Base-by-base conservation (phyloP, 1,140 invertebrate species). In the Drosophila arawakana region DNA sequence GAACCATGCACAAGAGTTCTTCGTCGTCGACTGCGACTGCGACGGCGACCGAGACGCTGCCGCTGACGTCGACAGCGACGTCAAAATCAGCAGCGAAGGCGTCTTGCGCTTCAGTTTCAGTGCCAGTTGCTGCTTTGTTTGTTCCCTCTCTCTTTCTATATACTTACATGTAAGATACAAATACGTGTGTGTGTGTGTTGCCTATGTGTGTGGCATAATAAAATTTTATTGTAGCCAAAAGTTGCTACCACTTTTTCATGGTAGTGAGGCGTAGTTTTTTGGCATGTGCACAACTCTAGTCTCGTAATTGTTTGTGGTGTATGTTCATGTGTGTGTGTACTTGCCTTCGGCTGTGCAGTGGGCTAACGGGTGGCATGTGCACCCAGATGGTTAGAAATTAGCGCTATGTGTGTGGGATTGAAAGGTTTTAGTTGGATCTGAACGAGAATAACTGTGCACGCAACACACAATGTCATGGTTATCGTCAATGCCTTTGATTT, bases 151-250 rank as follows among this genome's bases (percentile, higher is more conserved):
- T n/a, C 18, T n/a, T 10, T 5, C 9, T 41, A 41, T 13, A n/a
- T 46, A 11, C 9, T 44, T 39, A 34, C 10, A 35, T 9, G 8
- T 49, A 18, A n/a, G 34, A 73, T 78, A 61, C 60, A 54, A 46
- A 37, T 52, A 43, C 52, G 57, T 50, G 39, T 54, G 58, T 65
- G 58, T 57, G 55, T 15, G n/a, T 18, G 46, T 21, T 66, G 72
- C 39, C 77, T 78, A 80, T 89, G 84, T 81, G 84, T 89, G 78
- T 74, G 85, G 84, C 84, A 89, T 89, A 90, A 89, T 90, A 89
- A 89, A 89, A 90, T 91, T 90, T 90, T 90, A 86, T 91, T 86
- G 79, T 82, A 78, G 80, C 84, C 84, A 78, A 88, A 86, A 88
- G 70, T 88, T 88, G 83, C 83, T 88, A 88, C 84, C 80, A 88